Base-by-base conservation (phyloP, 1,140 invertebrate genomes). In the Lepidurus arcticus region DNA sequence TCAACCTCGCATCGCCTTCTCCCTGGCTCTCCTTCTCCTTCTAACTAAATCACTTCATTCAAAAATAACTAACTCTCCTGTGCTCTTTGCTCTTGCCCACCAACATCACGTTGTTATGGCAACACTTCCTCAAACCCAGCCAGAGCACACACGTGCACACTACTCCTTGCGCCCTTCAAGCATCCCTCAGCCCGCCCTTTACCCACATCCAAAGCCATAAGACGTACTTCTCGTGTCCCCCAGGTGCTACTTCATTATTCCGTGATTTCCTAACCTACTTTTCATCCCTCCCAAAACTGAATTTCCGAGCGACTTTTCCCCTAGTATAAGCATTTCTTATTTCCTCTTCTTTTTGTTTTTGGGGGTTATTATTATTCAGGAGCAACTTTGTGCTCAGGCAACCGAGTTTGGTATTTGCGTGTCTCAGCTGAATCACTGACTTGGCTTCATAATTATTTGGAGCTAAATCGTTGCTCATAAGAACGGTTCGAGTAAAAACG, bases 221-320 rank as follows among this genome's bases (percentile, higher is more conserved):
- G 53, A 13, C 21, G 53, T 65, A 65, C 53, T 65, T 21, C 16
- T 65, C 8, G 4, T 65, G n/a, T 65, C 53, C 53, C 53, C 53
- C 53, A 65, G 53, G 53, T 65, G 53, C 53, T 65, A 65, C 53
- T 65, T 65, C 53, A 65, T 65, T 65, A 65, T 65, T 65, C 53
- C 53, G 53, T 65, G 53, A 65, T 65, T 65, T 65, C 21, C 53
- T 21, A 21, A 65, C 16, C 53, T 65, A 65, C 21, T 65, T 65
- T 21, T n/a, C 21, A 13, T 65, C 13, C 53, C 53, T 16, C 45
- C 45, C 10, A 21, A 65, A 65, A 65, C 53, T 21, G 21, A 65
- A 65, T 65, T 65, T 65, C 47, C 34, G 34, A 65, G 4, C 53
- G 53, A 65, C 53, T 65, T 65, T 21, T 65, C 21, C 53, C 16